Conservation (phyloP, 2,888 invertebrate species). For the Catocala sponsa region DNA sequence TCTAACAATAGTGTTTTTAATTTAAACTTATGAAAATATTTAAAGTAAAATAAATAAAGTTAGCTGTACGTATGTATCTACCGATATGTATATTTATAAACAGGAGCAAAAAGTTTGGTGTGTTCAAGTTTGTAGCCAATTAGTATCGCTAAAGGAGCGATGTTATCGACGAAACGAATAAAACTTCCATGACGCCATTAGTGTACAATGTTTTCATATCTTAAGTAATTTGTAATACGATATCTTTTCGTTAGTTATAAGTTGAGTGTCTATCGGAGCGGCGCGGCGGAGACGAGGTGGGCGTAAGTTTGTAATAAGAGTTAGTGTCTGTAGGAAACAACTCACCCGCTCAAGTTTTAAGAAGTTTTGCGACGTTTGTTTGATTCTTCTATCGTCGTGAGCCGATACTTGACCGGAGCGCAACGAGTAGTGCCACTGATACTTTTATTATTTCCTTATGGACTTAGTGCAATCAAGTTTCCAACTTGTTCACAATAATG, state of each 20-base stretch:
- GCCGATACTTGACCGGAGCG: slow-evolving; percentile 63
- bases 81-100: neutral
- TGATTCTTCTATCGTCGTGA: slow-evolving; percentile 71
- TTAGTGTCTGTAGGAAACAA: slow-evolving; percentile 67
- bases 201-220: slow-evolving; percentile 46
- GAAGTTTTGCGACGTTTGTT: slow-evolving; percentile 75
- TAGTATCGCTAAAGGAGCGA: slow-evolving; percentile 20
- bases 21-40: too few relatives aligned
- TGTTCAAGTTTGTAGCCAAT: slow-evolving; percentile 20
- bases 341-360: slow-evolving; percentile 65
- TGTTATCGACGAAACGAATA: slow-evolving; percentile 11
- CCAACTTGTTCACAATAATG: slow-evolving; percentile 59
- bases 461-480: slow-evolving; percentile 67
- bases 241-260: slow-evolving; percentile 69
- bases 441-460: slow-evolving; percentile 80
- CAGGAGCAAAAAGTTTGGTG: neutral
- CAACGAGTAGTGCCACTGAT: slow-evolving; percentile 70
- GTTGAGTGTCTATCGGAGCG: slow-evolving; percentile 58
- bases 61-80: neutral
- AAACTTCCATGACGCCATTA: slow-evolving; percentile 35
- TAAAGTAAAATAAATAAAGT: too few relatives aligned
- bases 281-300: slow-evolving; percentile 35
- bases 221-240: slow-evolving; percentile 62
- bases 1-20: too few relatives aligned
- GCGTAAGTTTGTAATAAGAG: slow-evolving; percentile 79